These are phyloP conservation scores for Eupelmus urozonus DNA, from an alignment of 2,888 invertebrate species.

Conservation along the genomic window DNA sequence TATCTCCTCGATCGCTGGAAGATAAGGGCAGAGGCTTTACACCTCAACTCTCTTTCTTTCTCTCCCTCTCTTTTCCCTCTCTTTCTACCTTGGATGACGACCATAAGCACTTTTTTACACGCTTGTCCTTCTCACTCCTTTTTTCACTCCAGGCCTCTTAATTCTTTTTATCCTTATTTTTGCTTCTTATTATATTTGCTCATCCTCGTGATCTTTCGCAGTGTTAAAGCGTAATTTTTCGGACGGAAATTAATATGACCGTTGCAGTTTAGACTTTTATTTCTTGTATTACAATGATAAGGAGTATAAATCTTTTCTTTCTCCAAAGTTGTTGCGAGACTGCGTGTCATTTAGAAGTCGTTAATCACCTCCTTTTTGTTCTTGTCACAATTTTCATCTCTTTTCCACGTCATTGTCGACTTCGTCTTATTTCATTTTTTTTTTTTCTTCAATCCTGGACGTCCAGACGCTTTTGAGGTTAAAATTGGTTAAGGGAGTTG, in stretches of 20 bases:
- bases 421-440: constrained; percentile 16
- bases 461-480: constrained; percentile 6
- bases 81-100: constrained; percentile 32
- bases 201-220: constrained; percentile 27
- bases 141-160: too few relatives aligned
- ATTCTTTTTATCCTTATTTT: constrained; percentile 3
- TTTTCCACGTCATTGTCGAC: constrained; percentile 50
- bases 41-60: constrained; percentile 46
- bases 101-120: constrained; percentile 6
- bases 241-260: constrained; percentile 46
- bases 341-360: constrained; percentile 46
- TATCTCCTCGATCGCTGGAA: constrained; percentile 57
- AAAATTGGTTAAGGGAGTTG: constrained; percentile 42
- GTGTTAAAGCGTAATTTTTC: constrained; percentile 26
- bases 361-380: constrained; percentile 48
- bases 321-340: background rate
- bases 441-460: background rate
- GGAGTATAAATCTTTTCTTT: constrained; percentile 6
- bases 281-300: constrained; percentile 31
- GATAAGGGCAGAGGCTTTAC: constrained; percentile 59
- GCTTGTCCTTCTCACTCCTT: background rate
- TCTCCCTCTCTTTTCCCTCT: background rate
- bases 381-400: constrained; percentile 48
- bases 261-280: background rate
- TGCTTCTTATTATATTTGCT: constrained; percentile 32